Evolutionary conservation across 2,888 invertebrate genomes (phyloP), one percentile per base, ranked within the genome.

Genomic region (Seira ritae): DNA sequence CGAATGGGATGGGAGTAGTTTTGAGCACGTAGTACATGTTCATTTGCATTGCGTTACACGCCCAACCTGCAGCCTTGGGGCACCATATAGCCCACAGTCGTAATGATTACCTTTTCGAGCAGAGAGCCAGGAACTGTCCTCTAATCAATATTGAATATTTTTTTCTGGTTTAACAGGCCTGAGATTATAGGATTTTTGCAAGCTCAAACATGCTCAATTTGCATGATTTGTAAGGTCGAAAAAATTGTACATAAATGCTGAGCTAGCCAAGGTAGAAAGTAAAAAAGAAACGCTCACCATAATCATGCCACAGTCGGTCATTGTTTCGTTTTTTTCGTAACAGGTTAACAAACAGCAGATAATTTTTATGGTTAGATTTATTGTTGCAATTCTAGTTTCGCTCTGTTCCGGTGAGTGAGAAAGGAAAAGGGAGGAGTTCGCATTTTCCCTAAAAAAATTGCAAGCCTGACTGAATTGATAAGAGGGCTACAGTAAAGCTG

Each of bases 311-410:
- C 31, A 31, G 31, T 31, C 8, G 8, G 3, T 31, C 31, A 31
- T 31, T 31, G 31, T 12, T n/a, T 55, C 55, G 12, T 55, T 55
- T n/a, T 17, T 55, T 12, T 42, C 42, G 31, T 55, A 55, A 55
- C 55, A 55, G 55, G 55, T 55, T 55, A 55, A 55, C 55, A 55
- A 55, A 55, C 55, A 55, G 55, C 17, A 55, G 55, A 55, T 55
- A 55, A 55, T 55, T 55, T 55, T 55, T 55, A 55, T 55, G 55
- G 55, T 55, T n/a, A 55, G 55, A 55, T 55, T 55, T 55, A 55
- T 55, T 55, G 55, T 55, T 55, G 15, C 55, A 55, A 17, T 55
- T n/a, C 55, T 55, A 55, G 17, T n/a, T 17, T n/a, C 12, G 55
- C 17, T n/a, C 55, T 17, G 55, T 55, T 55, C 55, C 55, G 55